These are phyloP conservation scores for Eulithis testata DNA, from an alignment of 2,888 invertebrate species.

Conservation along the genomic window DNA sequence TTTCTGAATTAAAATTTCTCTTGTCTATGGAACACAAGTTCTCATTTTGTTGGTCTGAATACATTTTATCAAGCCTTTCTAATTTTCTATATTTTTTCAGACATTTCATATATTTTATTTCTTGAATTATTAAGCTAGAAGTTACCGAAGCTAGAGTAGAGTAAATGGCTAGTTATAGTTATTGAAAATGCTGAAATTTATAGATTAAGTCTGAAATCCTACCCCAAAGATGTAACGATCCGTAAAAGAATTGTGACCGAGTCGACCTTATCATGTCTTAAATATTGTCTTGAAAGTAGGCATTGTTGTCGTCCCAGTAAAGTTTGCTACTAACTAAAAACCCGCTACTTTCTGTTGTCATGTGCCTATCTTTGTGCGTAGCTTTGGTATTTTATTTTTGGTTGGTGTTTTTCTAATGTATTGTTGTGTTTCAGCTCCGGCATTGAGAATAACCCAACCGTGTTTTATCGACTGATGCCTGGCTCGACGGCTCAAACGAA, in stretches of 20 bases:
- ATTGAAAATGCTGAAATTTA: background rate
- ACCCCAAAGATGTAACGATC: background rate
- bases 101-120: too few species aligned
- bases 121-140: background rate
- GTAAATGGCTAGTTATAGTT: background rate
- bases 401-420: slow-evolving; percentile 47
- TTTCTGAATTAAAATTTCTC: too few species aligned
- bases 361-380: slow-evolving; percentile 53
- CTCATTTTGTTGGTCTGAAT: too few species aligned
- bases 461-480: slow-evolving; percentile 97
- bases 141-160: background rate
- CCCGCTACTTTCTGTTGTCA: slow-evolving; percentile 51
- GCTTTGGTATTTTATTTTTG: slow-evolving; percentile 32
- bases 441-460: slow-evolving; percentile 97
- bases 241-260: slow-evolving; percentile 30
- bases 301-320: slow-evolving; percentile 36
- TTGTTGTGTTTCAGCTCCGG: slow-evolving; percentile 90
- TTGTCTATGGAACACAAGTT: too few species aligned
- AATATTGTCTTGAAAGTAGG: slow-evolving; percentile 34
- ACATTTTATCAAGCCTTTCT: too few species aligned
- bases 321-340: slow-evolving; percentile 31
- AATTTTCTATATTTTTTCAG: too few species aligned
- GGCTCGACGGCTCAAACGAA: slow-evolving; percentile 98
- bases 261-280: slow-evolving; percentile 25
- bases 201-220: background rate